Base-by-base conservation (phyloP, 1,140 invertebrate species). In the Diachasma alloeum region DNA sequence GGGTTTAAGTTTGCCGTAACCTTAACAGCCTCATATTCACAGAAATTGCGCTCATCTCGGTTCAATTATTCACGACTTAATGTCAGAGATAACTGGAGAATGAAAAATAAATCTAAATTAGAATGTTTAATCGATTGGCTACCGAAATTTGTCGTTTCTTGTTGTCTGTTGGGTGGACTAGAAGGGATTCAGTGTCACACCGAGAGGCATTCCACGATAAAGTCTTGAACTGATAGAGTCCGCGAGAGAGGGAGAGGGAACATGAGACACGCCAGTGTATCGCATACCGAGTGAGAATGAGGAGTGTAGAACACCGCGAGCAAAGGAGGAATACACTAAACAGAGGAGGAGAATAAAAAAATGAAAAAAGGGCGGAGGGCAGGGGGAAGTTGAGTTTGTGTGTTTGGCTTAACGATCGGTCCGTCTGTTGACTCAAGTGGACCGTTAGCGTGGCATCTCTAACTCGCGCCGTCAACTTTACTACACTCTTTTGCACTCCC, bases 391-490 rank as follows among this genome's bases (percentile, higher is more conserved):
- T 53, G 59, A 71, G 59, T 74, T 73, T 79, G 75, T 81, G 82
- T 81, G 82, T 82, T 83, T 82, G 82, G 75, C 72, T 73, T 82
- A 83, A 84, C 82, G 81, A 84, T 84, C 83, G 78, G 77, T 75
- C 72, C 78, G 81, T 82, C 81, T 83, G 83, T 83, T 83, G 83
- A 83, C 80, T 83, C 81, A 83, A 83, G 81, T 82, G 83, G 81
- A 80, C 83, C 78, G 83, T 84, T 84, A 84, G 81, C 81, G 81
- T 81, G 79, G 78, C 83, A 82, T 82, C 79, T 81, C 83, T 82
- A 82, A 83, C 81, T 80, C 72, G 68, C 66, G 77, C 42, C 76
- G 79, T 76, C 77, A 80, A 78, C 77, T 71, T 69, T 71, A 59
- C 44, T 26, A 39, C 37, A 10, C 4, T 37, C 39, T 31, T 42